Percentiles rank a stretch among this genome's conserved stretches.
phyloP scores from a whole-genome alignment of 2,113 vertebrate species.

The Oncorhynchus masou region DNA sequence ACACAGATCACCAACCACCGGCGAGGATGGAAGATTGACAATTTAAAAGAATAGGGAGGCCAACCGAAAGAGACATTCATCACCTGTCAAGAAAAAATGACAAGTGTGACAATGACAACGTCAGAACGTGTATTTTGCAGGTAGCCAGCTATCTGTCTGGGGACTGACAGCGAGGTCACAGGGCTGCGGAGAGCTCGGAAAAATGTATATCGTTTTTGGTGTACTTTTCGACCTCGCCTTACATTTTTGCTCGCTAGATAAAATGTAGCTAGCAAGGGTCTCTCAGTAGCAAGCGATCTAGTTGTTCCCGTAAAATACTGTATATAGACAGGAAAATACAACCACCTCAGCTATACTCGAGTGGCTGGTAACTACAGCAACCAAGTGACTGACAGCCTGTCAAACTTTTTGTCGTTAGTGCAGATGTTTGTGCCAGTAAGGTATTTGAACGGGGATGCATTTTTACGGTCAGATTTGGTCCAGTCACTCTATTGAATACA shows the following conservation, averaged over 20 bases:
- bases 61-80: neutral
- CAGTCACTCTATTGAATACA: neutral
- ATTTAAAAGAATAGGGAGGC: neutral
- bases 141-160: neutral
- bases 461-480: neutral
- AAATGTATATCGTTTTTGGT: neutral
- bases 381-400: no score
- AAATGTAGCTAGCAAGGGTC: no score
- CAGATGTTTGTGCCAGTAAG: neutral
- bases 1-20: neutral
- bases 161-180: neutral
- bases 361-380: no score
- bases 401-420: no score
- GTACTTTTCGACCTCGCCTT: neutral
- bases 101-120: slow-evolving; percentile 1
- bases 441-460: neutral
- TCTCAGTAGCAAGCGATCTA: no score
- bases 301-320: no score
- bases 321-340: no score
- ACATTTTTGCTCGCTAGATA: neutral
- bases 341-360: no score
- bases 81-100: neutral
- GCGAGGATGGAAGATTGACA: neutral
- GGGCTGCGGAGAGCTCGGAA: neutral
- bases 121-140: neutral